phyloP scores from a whole-genome alignment of 2,797 vertebrate species.

The Paguma larvata region DNA sequence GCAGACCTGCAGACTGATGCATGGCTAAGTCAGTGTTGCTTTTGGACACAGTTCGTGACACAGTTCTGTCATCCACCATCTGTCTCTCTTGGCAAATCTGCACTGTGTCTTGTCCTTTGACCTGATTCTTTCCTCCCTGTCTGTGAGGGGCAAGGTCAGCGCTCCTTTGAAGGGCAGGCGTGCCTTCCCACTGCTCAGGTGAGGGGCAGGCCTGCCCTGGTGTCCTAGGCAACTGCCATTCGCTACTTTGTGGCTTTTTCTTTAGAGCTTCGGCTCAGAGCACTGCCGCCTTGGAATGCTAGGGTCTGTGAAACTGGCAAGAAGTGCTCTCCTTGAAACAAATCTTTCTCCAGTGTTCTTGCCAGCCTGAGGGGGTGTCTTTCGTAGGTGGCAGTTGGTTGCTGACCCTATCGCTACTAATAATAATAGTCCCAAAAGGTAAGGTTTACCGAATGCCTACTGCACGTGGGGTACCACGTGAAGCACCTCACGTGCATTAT shows the following conservation, averaged over 20 bases:
- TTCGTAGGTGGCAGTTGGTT: not conserved
- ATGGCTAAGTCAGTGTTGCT: not conserved
- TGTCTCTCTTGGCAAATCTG: not conserved
- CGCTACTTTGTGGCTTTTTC: not conserved
- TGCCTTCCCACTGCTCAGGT: not conserved
- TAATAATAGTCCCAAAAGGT: not conserved
- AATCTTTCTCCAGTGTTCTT: not conserved
- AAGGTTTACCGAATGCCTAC: not conserved
- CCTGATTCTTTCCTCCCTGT: not conserved
- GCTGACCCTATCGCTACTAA: not conserved
- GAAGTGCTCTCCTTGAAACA: conserved; percentile 29
- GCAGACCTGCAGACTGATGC: not conserved
- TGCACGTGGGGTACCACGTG: not conserved
- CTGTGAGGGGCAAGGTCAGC: not conserved
- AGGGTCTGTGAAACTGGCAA: not conserved
- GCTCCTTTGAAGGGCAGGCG: not conserved
- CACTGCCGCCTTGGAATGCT: not conserved
- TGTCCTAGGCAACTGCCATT: not conserved
- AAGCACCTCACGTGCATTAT: not conserved
- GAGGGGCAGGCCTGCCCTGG: not conserved
- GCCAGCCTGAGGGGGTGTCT: not conserved
- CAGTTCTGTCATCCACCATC: accelerated
- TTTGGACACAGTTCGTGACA: not conserved
- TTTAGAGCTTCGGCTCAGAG: not conserved
- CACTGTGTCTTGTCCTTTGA: not conserved